Percentiles rank a stretch among this genome's conserved stretches.
Conservation (phyloP, 2,113 vertebrate species). For the Mus pahari region DNA sequence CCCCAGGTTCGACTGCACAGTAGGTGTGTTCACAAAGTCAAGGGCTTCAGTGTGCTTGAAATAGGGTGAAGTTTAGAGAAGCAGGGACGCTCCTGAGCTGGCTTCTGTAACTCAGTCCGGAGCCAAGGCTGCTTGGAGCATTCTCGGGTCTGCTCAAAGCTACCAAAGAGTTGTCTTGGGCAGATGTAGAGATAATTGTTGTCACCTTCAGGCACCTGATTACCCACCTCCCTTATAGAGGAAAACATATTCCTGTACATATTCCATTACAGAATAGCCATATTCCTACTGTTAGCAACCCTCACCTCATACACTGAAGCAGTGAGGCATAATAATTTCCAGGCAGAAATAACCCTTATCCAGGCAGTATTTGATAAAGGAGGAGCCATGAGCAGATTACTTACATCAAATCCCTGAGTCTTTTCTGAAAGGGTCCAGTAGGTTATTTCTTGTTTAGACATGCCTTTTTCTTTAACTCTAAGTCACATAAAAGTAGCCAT, state of each 20-base stretch:
- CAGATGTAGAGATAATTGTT: neutral
- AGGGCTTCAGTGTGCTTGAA: neutral
- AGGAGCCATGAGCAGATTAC: neutral
- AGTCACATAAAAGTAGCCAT: neutral
- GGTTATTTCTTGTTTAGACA: neutral
- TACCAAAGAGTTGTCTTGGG: neutral
- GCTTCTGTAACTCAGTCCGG: neutral
- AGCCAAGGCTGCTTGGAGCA: fast-evolving
- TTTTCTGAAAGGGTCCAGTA: neutral
- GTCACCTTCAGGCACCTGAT: neutral
- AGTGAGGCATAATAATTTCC: neutral
- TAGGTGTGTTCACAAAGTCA: neutral
- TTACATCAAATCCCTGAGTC: neutral
- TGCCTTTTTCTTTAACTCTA: neutral
- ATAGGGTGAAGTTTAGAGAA: neutral
- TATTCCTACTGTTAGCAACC: neutral
- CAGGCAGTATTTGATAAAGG: neutral
- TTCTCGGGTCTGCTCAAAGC: fast-evolving
- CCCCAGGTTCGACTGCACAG: constrained; percentile 29
- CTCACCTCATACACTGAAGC: neutral
- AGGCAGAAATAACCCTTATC: neutral
- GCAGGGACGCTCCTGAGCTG: neutral
- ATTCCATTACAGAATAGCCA: neutral
- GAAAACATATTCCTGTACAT: no score
- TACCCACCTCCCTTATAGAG: neutral